A percentile compares a stretch with the other conserved stretches of the same genome.
Evolutionary conservation across 2,888 invertebrate genomes (phyloP).

Genomic region (Lamellibrachia satsuma): DNA sequence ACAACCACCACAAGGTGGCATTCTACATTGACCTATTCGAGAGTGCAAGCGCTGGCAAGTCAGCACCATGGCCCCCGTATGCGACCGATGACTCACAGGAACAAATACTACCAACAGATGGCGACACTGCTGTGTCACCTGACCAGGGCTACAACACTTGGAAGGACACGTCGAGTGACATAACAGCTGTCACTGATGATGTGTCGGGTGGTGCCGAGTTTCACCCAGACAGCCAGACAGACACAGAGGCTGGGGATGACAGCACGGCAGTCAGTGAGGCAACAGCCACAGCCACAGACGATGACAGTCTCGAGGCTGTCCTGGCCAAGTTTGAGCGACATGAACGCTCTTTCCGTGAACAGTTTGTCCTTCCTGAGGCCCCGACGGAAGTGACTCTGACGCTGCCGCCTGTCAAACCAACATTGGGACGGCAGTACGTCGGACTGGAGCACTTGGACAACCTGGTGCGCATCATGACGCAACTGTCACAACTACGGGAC

Average conservation of each 20-base stretch:
- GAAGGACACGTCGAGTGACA: not conserved
- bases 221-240: not conserved
- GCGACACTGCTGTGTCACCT: constrained; percentile 2
- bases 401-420: not conserved
- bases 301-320: constrained; percentile 6
- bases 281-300: not conserved
- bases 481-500: constrained; percentile 77
- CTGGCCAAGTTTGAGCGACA: not conserved
- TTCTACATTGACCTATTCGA: constrained; percentile 20
- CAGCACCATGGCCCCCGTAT: not conserved
- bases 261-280: not conserved
- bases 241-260: not conserved
- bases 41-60: not conserved
- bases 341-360: not conserved
- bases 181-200: not conserved
- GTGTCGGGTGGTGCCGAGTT: not conserved
- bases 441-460: constrained; percentile 82
- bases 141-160: constrained; percentile 13
- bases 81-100: not conserved
- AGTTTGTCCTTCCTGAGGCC: not conserved
- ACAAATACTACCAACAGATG: not conserved
- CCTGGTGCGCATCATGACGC: constrained; percentile 80
- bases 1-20: constrained; percentile 18
- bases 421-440: not conserved
- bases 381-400: not conserved